A percentile compares a stretch with the other conserved stretches of the same genome.
Evolutionary conservation across 1,140 invertebrate genomes (phyloP).

Genomic region (Tenebrio molitor): DNA sequence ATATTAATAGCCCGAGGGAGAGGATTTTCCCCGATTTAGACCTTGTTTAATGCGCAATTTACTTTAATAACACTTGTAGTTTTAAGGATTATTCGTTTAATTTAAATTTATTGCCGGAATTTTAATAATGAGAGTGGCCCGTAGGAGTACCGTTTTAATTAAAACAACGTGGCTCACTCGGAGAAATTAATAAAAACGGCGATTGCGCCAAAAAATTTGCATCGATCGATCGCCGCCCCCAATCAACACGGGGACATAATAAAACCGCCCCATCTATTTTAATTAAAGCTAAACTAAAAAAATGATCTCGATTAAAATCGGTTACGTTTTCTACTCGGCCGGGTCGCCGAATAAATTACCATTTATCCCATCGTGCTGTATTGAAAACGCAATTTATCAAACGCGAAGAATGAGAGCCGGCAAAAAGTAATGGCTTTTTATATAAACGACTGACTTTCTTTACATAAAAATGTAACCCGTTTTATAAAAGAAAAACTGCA

Average conservation of each 20-base stretch:
- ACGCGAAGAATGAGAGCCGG: slow-evolving; percentile 33
- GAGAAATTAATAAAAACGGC: slow-evolving; percentile 7
- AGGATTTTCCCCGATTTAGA: slow-evolving; percentile 42
- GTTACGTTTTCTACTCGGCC: slow-evolving; percentile 33
- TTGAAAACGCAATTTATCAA: slow-evolving; percentile 38
- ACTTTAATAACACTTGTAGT: slow-evolving; percentile 39
- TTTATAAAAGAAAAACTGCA: slow-evolving; percentile 39
- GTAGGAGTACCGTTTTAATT: slow-evolving; percentile 20
- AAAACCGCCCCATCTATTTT: slow-evolving; percentile 10
- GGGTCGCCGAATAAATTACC: slow-evolving; percentile 27
- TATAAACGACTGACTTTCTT: slow-evolving; percentile 39
- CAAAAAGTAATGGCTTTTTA: slow-evolving; percentile 40
- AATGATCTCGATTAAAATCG: slow-evolving; percentile 39
- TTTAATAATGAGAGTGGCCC: slow-evolving; percentile 38
- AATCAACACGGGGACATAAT: background rate
- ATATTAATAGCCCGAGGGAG: slow-evolving; percentile 35
- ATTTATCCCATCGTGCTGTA: slow-evolving; percentile 37
- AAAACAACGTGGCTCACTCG: slow-evolving; percentile 7
- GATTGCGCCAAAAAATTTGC: background rate
- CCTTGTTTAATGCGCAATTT: slow-evolving; percentile 41
- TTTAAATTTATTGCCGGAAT: slow-evolving; percentile 29
- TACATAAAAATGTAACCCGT: slow-evolving; percentile 39
- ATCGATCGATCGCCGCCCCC: background rate
- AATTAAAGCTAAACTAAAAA: slow-evolving; percentile 32
- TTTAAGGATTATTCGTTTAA: slow-evolving; percentile 30